These are phyloP conservation scores for Gadopsis bispinosus DNA, from an alignment of 2,797 vertebrate species.

Conservation along the genomic window DNA sequence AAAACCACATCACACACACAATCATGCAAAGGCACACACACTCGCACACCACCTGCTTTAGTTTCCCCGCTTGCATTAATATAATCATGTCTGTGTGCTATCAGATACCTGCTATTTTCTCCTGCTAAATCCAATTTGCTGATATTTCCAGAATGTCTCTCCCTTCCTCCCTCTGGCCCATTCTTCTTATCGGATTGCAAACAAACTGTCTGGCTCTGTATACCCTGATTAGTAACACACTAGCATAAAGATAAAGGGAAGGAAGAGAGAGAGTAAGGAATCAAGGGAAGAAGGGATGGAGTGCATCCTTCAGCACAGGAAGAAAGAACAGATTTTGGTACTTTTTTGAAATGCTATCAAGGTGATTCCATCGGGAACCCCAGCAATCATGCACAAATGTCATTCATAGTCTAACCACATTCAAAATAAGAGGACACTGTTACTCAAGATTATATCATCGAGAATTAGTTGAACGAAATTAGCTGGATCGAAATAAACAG, in stretches of 20 bases:
- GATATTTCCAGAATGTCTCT: constrained; percentile 73
- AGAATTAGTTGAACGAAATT: too few species aligned
- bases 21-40: background rate
- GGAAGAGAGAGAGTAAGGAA: constrained; percentile 18
- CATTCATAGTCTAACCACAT: too few species aligned
- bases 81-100: constrained; percentile 62
- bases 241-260: constrained; percentile 39
- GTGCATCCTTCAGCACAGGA: constrained; percentile 33
- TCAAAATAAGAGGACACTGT: too few species aligned
- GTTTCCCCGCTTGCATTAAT: constrained; percentile 50
- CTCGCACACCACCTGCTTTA: constrained; percentile 44
- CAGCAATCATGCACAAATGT: background rate
- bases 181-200: constrained; percentile 70
- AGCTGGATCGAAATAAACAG: too few species aligned
- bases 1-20: constrained; percentile 47
- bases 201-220: constrained; percentile 68
- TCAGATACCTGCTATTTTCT: constrained; percentile 75
- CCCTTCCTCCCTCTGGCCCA: constrained; percentile 18
- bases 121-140: constrained; percentile 76
- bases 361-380: background rate
- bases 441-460: too few species aligned
- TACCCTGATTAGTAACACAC: constrained; percentile 66
- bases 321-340: constrained; percentile 19
- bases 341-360: constrained; percentile 13
- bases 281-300: constrained; percentile 13